Base-by-base conservation (phyloP, 1,140 invertebrate genomes). In the Pseudomyrmex cubaensis region DNA sequence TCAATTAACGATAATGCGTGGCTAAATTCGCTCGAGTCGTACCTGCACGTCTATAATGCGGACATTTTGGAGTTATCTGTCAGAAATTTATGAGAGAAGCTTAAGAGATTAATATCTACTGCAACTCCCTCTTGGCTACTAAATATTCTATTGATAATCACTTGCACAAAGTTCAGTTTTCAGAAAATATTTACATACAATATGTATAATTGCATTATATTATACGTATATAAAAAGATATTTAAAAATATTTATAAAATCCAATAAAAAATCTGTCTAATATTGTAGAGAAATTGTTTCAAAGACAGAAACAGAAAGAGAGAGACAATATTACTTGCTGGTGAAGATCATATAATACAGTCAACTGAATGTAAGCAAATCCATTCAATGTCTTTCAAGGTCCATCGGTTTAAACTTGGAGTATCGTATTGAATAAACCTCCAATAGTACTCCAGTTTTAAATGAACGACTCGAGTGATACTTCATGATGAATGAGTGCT, bases 401-500 rank as follows among this genome's bases (percentile, higher is more conserved):
- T 85, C 50, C 63, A 85, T 64, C 57, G 83, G 64, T 72, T 63
- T 72, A 64, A 63, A 8, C 13, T 52, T 61, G 17, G 20, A 48
- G 52, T 10, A 57, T 59, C 20, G 44, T 70, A 70, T 70, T 78
- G 52, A 69, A 70, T 57, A 78, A 78, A 78, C 64, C n/a, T 17
- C 0, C 15, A 52, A 48, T 64, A 20, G 2, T 44, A 46, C 17
- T 46, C 52, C 10, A 67, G 35, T 78, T 78, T 78, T 70, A 63
- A 73, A 82, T 61, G 72, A 12, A 48, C 20, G n/a, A 57, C 25
- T 25, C 17, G 73, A 83, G 44, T 83, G 61, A 59, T 44, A 83
- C 74, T 84, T 46, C 17, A 73, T 62, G 61, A 85, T 85, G 76
- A 85, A 85, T 82, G 77, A 22, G 22, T 77, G 50, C 57, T 85